Percentiles rank a stretch among this genome's conserved stretches.
phyloP scores from a whole-genome alignment of 2,888 invertebrate species.

The Polydrusus pterygomalis region DNA sequence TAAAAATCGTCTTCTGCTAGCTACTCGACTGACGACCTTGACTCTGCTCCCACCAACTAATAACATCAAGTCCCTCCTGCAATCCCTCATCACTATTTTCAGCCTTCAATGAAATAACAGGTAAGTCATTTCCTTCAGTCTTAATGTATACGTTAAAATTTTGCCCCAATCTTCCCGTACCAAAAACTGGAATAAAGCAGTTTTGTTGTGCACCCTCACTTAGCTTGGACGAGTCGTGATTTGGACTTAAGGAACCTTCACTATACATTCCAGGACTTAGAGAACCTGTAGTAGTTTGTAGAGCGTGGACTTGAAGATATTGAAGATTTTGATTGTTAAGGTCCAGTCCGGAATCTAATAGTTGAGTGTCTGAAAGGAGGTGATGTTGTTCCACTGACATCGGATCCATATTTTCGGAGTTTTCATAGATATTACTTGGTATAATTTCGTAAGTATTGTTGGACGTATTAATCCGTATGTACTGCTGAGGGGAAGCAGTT shows the following conservation, averaged over 20 bases:
- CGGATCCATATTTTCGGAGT: conserved; percentile 76
- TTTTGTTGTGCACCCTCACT: conserved; percentile 50
- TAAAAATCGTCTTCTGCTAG: conserved; percentile 13
- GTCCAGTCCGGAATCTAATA: conserved; percentile 74
- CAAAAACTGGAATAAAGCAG: conserved; percentile 65
- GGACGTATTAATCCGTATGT: conserved; percentile 76
- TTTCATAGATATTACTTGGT: conserved; percentile 76
- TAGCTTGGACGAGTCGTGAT: conserved; percentile 19
- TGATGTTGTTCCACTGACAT: conserved; percentile 70
- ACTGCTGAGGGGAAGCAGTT: conserved; percentile 75
- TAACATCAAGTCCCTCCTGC: conserved; percentile 73
- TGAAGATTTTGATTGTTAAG: conserved; percentile 74
- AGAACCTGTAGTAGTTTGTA: conserved; percentile 63
- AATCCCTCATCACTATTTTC: conserved; percentile 64
- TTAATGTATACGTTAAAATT: conserved; percentile 58
- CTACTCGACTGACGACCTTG: conserved; percentile 37
- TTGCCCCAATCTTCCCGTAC: conserved; percentile 57
- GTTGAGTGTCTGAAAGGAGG: conserved; percentile 70
- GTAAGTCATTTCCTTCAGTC: conserved; percentile 59
- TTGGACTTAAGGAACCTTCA: conserved; percentile 67
- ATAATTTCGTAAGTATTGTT: conserved; percentile 80
- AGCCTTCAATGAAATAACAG: conserved; percentile 70
- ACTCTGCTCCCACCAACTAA: conserved; percentile 75
- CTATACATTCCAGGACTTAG: conserved; percentile 69
- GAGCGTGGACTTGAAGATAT: conserved; percentile 69